Conservation (phyloP, 2,113 vertebrate species). For the Pycnonotus jocosus region DNA sequence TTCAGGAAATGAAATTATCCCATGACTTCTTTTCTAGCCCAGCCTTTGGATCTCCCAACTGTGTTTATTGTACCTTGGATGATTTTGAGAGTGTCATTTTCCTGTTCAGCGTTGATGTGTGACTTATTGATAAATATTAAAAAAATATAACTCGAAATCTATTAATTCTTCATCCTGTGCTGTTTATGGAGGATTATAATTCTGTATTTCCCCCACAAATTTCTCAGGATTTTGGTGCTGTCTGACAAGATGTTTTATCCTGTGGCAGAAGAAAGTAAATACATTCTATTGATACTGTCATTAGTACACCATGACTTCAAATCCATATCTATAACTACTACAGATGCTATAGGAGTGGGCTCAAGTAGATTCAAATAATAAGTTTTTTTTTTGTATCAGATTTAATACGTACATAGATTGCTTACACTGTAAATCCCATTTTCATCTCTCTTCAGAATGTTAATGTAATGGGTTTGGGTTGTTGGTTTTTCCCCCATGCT, state of each 20-base stretch:
- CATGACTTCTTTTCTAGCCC: neutral
- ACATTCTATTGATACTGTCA: neutral
- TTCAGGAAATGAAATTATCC: neutral
- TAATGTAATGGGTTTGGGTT: accelerated
- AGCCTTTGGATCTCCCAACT: neutral
- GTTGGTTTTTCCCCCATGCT: neutral
- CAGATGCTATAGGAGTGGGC: neutral
- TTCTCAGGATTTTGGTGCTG: neutral
- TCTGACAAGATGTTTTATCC: neutral
- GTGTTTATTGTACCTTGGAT: neutral
- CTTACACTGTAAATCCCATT: neutral
- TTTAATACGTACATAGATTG: neutral
- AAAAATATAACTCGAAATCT: neutral
- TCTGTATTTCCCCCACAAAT: neutral
- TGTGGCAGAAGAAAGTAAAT: neutral
- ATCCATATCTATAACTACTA: neutral
- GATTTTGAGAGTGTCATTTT: neutral
- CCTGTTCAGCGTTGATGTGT: neutral
- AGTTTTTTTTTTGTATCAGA: neutral
- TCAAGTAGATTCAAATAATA: neutral
- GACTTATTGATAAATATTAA: neutral
- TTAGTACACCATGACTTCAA: neutral
- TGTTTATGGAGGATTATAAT: neutral
- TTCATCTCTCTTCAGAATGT: neutral
- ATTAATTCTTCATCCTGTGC: neutral